A percentile compares a stretch with the other conserved stretches of the same genome.
Evolutionary conservation across 2,888 invertebrate species (phyloP).

Genomic region (Nemotelus nigrinus): DNA sequence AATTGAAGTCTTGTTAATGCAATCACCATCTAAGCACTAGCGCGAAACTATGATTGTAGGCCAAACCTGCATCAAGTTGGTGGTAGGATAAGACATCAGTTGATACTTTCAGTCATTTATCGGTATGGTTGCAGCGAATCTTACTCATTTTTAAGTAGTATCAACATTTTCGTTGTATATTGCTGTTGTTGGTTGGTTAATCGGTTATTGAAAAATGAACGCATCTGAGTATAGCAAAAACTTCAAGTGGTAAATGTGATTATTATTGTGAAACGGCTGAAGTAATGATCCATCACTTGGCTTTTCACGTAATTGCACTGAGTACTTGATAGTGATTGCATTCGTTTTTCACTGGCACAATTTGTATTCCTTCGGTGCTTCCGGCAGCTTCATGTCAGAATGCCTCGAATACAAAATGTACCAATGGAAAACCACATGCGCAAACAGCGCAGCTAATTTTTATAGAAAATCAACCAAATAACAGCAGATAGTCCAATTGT

Average conservation of each 20-base stretch:
- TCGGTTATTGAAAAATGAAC: constrained; percentile 55
- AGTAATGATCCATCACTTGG: background rate
- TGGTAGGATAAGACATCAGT: no score
- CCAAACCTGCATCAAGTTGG: no score
- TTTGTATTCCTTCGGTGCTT: constrained; percentile 7
- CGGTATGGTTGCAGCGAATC: background rate
- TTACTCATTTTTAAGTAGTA: background rate
- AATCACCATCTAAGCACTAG: background rate
- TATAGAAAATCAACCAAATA: constrained; percentile 55
- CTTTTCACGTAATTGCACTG: constrained; percentile 5
- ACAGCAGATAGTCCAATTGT: constrained; percentile 66
- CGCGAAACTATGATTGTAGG: background rate
- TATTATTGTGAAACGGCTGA: constrained; percentile 21
- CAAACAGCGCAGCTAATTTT: background rate
- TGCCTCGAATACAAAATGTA: constrained; percentile 20
- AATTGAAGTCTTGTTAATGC: background rate
- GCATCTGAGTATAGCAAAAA: background rate
- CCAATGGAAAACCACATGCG: constrained; percentile 9
- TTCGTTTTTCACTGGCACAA: constrained; percentile 24
- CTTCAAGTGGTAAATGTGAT: constrained; percentile 3
- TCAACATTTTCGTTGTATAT: constrained; percentile 56
- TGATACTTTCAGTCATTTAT: no score
- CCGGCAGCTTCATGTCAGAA: background rate
- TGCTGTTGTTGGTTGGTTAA: constrained; percentile 66
- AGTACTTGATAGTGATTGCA: constrained; percentile 36